These are phyloP conservation scores for Enteromius thamalakanensis DNA, from an alignment of 2,797 vertebrate species.

Conservation along the genomic window DNA sequence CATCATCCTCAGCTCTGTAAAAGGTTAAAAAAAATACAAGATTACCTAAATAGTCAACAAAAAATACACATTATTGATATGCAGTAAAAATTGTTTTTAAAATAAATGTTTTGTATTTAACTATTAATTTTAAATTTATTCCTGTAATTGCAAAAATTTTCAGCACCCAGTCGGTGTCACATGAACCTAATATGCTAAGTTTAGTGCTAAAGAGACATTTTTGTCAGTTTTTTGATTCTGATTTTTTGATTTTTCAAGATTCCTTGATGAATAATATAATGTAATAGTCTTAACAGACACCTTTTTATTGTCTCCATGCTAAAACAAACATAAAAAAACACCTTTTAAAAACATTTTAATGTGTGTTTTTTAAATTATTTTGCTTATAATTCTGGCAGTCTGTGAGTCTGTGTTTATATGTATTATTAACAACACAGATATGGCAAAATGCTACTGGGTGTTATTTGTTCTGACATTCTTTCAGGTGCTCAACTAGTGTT, in stretches of 20 bases:
- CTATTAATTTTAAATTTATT: background rate
- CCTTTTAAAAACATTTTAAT: background rate
- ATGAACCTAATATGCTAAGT: background rate
- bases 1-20: constrained; percentile 89
- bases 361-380: background rate
- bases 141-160: background rate
- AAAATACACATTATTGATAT: background rate
- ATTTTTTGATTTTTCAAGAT: too few relatives aligned
- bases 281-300: background rate
- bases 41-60: background rate
- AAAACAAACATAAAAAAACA: background rate
- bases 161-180: background rate
- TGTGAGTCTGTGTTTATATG: constrained; percentile 44
- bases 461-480: constrained; percentile 38
- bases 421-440: constrained; percentile 61
- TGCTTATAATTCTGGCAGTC: background rate
- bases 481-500: constrained; percentile 57
- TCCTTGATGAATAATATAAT: background rate
- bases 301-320: background rate
- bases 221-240: too few relatives aligned
- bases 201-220: background rate
- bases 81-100: background rate
- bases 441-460: constrained; percentile 55
- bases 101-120: background rate
- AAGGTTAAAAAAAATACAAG: constrained; percentile 19